Evolutionary conservation across 2,113 vertebrate genomes (phyloP), one percentile per base, ranked within the genome.

Genomic region (Pygoscelis antarcticus): DNA sequence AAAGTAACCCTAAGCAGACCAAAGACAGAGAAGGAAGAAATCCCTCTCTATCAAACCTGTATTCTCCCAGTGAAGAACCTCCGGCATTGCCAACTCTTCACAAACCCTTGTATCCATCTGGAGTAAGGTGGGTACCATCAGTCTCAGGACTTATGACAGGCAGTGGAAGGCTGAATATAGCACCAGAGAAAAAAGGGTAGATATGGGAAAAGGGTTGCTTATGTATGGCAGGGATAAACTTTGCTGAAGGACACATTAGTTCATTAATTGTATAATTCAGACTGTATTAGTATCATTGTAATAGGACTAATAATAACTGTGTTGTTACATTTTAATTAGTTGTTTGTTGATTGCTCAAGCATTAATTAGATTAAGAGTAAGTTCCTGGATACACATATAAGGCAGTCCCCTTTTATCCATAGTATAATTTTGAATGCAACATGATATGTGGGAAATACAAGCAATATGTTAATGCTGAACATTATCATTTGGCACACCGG

Each of bases 91-190:
- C 26, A 81, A 17, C 7, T 6, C 36, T 36, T 74, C 2, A 3
- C 65, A 74, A 51, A 0, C 2, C 4, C 2, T 2, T 3, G 2
- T 10, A 51, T 36, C 19, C 8, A 7, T 34, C 13, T 17, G 12
- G 11, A 60, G 4, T n/a, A 55, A 64, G n/a, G n/a, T 6, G 3
- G 21, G 16, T 36, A 16, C 12, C 40, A 27, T 14, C 44, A 72
- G 6, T 6, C 32, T 69, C 64, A 55, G 22, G 16, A 46, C 10
- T 22, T 10, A 18, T 42, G 29, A 23, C 30, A 40, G 36, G 21
- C 27, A 70, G 13, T 32, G 15, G 30, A 72, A 74, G 8, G 36
- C 1, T 83, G 16, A 83, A 29, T 32, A 69, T 1, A 83, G 13
- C 13, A 57, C 7, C 9, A 70, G 40, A 61, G 10, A 42, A 60